Evolutionary conservation across 2,113 vertebrate genomes (phyloP).

Genomic region (Callipepla squamata): DNA sequence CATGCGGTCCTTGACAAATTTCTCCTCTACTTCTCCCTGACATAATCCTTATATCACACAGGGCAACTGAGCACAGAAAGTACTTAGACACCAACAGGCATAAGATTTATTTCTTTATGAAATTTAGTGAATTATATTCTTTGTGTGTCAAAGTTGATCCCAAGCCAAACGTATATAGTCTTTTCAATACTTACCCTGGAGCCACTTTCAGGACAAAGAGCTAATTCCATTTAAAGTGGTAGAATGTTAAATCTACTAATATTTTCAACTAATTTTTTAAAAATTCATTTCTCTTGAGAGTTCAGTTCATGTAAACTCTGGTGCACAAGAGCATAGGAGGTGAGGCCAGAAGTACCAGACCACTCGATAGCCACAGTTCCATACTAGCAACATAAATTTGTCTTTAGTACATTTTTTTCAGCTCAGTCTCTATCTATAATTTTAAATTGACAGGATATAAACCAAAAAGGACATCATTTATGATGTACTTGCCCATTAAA

Average conservation of each 20-base stretch:
- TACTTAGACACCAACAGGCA: not conserved
- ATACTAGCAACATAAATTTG: not conserved
- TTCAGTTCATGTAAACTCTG: not conserved
- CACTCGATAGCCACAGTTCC: not conserved
- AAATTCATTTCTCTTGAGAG: not conserved
- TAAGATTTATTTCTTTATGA: not conserved
- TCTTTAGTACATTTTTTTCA: not conserved
- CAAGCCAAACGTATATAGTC: not conserved
- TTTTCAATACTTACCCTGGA: not conserved
- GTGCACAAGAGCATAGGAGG: rapidly evolving
- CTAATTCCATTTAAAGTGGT: not conserved
- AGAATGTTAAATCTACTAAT: not conserved
- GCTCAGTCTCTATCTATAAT: not conserved
- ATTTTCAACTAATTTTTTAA: not conserved
- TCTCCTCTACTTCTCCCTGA: not conserved
- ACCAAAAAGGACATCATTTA: not conserved
- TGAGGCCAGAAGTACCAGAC: not conserved
- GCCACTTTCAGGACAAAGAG: not conserved
- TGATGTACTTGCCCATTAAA: not conserved
- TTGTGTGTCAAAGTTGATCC: not conserved
- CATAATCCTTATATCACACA: not conserved
- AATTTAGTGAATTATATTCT: not conserved
- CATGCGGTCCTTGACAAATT: not conserved
- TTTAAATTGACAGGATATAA: not conserved
- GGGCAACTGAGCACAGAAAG: not conserved